phyloP scores from a whole-genome alignment of 2,888 invertebrate species.

The Gastrophysa polygoni region DNA sequence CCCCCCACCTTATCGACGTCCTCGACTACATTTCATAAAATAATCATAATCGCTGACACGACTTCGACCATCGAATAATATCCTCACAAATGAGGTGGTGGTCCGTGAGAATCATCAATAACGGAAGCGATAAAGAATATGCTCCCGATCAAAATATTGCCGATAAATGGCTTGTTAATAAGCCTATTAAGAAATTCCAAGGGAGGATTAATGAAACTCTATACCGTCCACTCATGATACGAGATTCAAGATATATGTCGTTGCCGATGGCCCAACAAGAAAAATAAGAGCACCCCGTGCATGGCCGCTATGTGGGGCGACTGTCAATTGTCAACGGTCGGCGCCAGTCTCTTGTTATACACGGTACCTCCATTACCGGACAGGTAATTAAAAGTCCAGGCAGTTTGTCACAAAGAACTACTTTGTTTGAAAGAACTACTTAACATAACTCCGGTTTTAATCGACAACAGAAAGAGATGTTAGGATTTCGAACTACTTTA shows the following conservation, averaged over 20 bases:
- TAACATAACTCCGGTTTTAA: constrained; percentile 57
- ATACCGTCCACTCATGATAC: background rate
- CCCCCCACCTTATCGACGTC: too few relatives aligned
- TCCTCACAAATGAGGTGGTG: too few relatives aligned
- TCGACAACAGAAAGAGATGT: constrained; percentile 49
- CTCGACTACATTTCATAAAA: too few relatives aligned
- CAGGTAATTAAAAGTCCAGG: constrained; percentile 60
- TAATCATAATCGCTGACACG: too few relatives aligned
- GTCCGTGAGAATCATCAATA: constrained; percentile 15
- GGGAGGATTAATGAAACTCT: constrained; percentile 22
- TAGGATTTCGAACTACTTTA: constrained; percentile 39
- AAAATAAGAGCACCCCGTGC: constrained; percentile 32
- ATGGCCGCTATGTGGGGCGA: constrained; percentile 53
- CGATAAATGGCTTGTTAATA: constrained; percentile 33
- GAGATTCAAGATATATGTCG: too few relatives aligned
- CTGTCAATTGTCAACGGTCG: constrained; percentile 55
- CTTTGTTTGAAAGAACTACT: constrained; percentile 44
- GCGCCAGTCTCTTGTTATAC: constrained; percentile 58
- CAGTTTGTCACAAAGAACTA: constrained; percentile 51
- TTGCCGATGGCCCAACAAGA: background rate
- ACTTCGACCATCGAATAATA: background rate
- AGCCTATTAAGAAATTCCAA: constrained; percentile 33
- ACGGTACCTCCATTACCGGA: constrained; percentile 60
- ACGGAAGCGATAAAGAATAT: constrained; percentile 6
- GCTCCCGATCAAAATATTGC: background rate